Conservation (phyloP, 2,888 invertebrate species). For the Sabatieria punctata region DNA sequence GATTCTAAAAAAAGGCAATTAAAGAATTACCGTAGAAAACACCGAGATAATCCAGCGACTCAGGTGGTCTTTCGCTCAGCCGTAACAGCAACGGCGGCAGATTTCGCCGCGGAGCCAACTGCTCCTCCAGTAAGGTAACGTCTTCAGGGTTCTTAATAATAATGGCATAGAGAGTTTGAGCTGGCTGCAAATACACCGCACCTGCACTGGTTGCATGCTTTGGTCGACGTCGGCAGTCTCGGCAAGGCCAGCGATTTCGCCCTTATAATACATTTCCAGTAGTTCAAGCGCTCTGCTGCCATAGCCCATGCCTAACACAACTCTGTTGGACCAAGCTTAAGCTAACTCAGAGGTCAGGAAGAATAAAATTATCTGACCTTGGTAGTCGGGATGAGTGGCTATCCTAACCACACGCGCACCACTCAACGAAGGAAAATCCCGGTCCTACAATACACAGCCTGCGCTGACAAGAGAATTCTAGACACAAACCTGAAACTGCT, state of each 20-base stretch:
- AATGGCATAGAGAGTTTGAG: too few species aligned
- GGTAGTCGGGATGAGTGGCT: slow-evolving; percentile 94
- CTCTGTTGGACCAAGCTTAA: background rate
- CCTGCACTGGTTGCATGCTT: too few species aligned
- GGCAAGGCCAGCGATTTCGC: slow-evolving; percentile 39
- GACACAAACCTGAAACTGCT: slow-evolving; percentile 52
- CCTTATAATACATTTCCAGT: slow-evolving; percentile 69
- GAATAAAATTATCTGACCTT: slow-evolving; percentile 36
- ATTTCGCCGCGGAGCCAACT: slow-evolving; percentile 53
- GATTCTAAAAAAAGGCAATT: background rate
- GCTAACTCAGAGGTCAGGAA: too few species aligned
- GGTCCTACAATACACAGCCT: slow-evolving; percentile 65
- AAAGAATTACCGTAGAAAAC: slow-evolving; percentile 37
- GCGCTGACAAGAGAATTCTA: too few species aligned
- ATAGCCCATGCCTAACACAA: slow-evolving; percentile 68
- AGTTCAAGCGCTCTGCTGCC: slow-evolving; percentile 68
- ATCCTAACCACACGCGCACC: slow-evolving; percentile 86
- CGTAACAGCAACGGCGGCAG: slow-evolving; percentile 74
- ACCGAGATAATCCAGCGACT: slow-evolving; percentile 73
- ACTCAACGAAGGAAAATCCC: slow-evolving; percentile 68
- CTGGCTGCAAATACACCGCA: too few species aligned
- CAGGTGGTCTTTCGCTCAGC: slow-evolving; percentile 62
- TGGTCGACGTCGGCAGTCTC: too few species aligned
- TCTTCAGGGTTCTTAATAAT: slow-evolving; percentile 15
- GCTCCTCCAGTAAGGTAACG: slow-evolving; percentile 51